phyloP scores from a whole-genome alignment of 2,888 invertebrate genomes.

The Himalopsyche anomala region DNA sequence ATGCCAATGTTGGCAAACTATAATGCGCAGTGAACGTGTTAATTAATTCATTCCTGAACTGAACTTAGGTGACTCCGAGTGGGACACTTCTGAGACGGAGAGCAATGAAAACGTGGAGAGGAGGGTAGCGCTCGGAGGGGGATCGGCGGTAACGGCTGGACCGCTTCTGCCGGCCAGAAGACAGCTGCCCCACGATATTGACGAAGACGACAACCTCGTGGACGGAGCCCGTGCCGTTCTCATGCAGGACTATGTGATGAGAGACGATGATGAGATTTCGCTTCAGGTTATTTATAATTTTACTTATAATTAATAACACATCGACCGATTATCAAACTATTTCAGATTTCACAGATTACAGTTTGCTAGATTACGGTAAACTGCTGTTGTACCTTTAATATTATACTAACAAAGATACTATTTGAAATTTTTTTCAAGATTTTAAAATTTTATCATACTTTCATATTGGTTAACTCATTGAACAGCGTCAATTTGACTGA shows the following conservation, averaged over 20 bases:
- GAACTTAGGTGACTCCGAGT: slow-evolving; percentile 82
- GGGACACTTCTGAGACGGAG: slow-evolving; percentile 80
- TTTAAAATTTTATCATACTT: too few species aligned
- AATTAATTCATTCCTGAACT: slow-evolving; percentile 20
- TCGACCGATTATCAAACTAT: too few species aligned
- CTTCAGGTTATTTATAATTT: slow-evolving; percentile 53
- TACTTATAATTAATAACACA: too few species aligned
- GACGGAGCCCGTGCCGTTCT: slow-evolving; percentile 56
- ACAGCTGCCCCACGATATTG: slow-evolving; percentile 64
- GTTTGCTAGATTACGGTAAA: too few species aligned
- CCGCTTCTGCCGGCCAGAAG: slow-evolving; percentile 44
- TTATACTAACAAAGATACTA: too few species aligned
- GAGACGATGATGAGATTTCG: slow-evolving; percentile 62
- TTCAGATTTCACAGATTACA: too few species aligned
- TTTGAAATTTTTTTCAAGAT: too few species aligned
- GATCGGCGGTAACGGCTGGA: neutral
- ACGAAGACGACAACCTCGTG: slow-evolving; percentile 54
- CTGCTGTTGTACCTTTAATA: too few species aligned
- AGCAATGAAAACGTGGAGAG: slow-evolving; percentile 46
- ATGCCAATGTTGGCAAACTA: too few species aligned
- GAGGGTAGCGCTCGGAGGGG: slow-evolving; percentile 31
- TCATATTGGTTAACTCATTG: too few species aligned
- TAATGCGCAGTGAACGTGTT: too few species aligned
- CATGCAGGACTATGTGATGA: slow-evolving; percentile 62
- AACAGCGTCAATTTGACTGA: too few species aligned